Conservation (phyloP, 1,140 invertebrate genomes). For the Calephelis nemesis region DNA sequence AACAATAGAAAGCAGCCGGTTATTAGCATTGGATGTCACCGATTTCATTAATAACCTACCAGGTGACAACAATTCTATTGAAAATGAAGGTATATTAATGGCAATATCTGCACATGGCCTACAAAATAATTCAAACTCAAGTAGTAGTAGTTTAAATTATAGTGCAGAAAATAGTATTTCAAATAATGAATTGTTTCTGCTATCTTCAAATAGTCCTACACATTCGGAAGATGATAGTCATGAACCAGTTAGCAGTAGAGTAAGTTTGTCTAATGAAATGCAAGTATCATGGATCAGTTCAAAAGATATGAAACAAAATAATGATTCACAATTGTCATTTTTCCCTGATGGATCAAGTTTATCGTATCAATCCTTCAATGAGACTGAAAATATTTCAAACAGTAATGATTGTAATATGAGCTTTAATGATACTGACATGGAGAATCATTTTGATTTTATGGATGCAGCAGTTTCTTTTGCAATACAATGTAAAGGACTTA, state of each 20-base stretch:
- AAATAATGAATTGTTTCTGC: constrained; percentile 40
- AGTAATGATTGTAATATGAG: constrained; percentile 42
- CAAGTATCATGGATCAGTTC: constrained; percentile 49
- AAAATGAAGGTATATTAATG: constrained; percentile 84
- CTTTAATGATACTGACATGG: constrained; percentile 39
- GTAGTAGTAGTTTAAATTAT: constrained; percentile 35
- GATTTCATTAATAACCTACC: constrained; percentile 79
- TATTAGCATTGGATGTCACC: constrained; percentile 72
- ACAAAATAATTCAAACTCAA: constrained; percentile 66
- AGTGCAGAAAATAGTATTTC: constrained; percentile 26
- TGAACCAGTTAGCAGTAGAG: constrained; percentile 27
- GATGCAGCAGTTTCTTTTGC: constrained; percentile 84
- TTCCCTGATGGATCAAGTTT: constrained; percentile 49
- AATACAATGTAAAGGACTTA: constrained; percentile 85
- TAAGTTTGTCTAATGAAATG: constrained; percentile 38
- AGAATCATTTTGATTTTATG: constrained; percentile 81
- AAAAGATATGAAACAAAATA: constrained; percentile 42
- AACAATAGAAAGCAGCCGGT: constrained; percentile 50
- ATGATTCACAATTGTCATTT: constrained; percentile 39
- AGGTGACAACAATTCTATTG: constrained; percentile 77
- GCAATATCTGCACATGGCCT: constrained; percentile 83
- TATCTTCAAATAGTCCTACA: constrained; percentile 46
- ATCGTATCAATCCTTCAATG: constrained; percentile 51
- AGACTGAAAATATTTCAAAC: constrained; percentile 41
- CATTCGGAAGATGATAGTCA: constrained; percentile 39